phyloP scores from a whole-genome alignment of 2,888 invertebrate species.

The Fissipunctia ypsillon region DNA sequence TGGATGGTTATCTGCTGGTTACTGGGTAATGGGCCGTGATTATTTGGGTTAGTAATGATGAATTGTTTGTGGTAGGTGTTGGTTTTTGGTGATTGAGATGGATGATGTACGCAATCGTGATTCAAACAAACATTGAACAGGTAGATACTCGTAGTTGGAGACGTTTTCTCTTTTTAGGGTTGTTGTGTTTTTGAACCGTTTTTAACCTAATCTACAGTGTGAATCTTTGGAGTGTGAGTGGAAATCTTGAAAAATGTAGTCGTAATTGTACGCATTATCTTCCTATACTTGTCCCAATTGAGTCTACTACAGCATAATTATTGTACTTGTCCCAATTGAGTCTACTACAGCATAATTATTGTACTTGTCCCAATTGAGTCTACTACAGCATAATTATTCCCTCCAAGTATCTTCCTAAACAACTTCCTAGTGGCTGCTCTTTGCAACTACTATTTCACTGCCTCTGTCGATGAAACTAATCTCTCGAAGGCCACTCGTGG shows the following conservation, averaged over 20 bases:
- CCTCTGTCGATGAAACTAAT: background rate
- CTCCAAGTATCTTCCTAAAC: background rate
- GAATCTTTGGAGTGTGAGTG: background rate
- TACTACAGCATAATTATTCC: background rate
- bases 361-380: too few relatives aligned
- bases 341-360: background rate
- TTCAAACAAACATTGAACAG: background rate
- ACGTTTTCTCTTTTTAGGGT: background rate
- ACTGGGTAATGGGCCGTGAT: slow-evolving; percentile 62
- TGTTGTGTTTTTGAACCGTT: background rate
- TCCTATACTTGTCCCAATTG: background rate
- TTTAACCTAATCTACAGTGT: background rate
- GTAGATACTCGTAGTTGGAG: background rate
- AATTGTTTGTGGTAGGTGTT: slow-evolving; percentile 37
- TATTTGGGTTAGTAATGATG: slow-evolving; percentile 57
- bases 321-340: background rate
- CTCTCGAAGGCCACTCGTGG: slow-evolving; percentile 7
- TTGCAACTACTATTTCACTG: background rate
- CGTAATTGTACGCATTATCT: background rate
- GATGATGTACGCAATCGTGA: slow-evolving; percentile 8
- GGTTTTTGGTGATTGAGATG: slow-evolving; percentile 22
- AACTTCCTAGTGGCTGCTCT: background rate
- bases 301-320: background rate
- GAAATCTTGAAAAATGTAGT: background rate
- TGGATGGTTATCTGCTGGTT: slow-evolving; percentile 61